Evolutionary conservation across 2,797 vertebrate species (phyloP), one percentile per base, ranked within the genome.

Genomic region (Scolopax bukidnonensis): DNA sequence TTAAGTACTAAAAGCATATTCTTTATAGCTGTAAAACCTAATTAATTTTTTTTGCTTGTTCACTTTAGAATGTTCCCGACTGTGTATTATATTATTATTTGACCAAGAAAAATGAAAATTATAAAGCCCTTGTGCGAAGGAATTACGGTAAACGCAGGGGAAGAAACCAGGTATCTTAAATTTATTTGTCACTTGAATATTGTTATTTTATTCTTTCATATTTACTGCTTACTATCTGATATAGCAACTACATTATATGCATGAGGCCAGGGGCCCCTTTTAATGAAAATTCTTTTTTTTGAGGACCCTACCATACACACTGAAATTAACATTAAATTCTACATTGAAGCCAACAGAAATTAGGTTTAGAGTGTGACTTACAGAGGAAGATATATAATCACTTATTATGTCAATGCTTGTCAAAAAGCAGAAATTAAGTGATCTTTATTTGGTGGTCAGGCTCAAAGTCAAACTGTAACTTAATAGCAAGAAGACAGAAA

Each of bases 51-150:
- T 77, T 36, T 90, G 3, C 30, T 67, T 84, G 83, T 91, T 73
- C 32, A 13, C 95, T 97, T 59, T 92, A 99, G 99, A 99, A 99
- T 96, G 99, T 99, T 84, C 98, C 99, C 0, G 99, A 99, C 97
- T 99, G 99, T 95, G 99, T 99, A 95, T 98, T 99, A 75, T 99
- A 99, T 98, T 99, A 99, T 97, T 99, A 99, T 98, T 98, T 99
- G 98, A 99, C 99, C 73, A 99, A 99, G 98, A 99, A 99, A 98
- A 99, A 99, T 98, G 99, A 99, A 97, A 99, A 99, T 97, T 99
- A 99, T 96, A 99, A 99, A 98, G 99, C 99, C 5, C 98, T 99
- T 57, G 99, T 99, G 91, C 98, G 99, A 95, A 98, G 99, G 60
- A 99, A 99, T 98, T 99, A 99, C 7, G 99, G 99, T 59, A 99